These are phyloP conservation scores for Pseudomyrmex cubaensis DNA, from an alignment of 1,140 invertebrate species.

Conservation along the genomic window DNA sequence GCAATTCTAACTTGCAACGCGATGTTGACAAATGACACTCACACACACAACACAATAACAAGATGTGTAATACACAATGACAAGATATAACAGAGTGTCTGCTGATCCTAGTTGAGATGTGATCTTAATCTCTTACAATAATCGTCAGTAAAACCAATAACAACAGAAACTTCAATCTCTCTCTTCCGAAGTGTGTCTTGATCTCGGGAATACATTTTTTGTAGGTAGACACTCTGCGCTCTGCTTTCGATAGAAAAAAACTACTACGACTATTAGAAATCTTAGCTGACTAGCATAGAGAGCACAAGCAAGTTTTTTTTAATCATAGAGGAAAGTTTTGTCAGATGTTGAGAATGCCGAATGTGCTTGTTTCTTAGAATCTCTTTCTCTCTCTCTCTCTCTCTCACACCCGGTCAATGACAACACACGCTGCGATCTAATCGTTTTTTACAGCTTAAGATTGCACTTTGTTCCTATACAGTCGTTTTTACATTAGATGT, in stretches of 20 bases:
- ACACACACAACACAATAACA: background rate
- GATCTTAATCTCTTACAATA: too few relatives aligned
- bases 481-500: conserved; percentile 41
- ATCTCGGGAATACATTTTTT: background rate
- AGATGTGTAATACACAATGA: conserved; percentile 29
- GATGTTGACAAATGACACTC: conserved; percentile 18
- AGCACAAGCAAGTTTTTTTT: conserved; percentile 70
- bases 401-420: conserved; percentile 46
- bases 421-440: conserved; percentile 43
- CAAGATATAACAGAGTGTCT: conserved; percentile 66
- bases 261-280: conserved; percentile 71
- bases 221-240: conserved; percentile 64
- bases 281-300: conserved; percentile 69
- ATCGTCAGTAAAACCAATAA: too few relatives aligned
- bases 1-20: conserved; percentile 16
- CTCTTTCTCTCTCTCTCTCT: conserved; percentile 68
- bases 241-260: background rate
- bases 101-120: conserved; percentile 37
- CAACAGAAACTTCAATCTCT: background rate
- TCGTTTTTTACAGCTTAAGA: conserved; percentile 26
- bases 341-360: conserved; percentile 81
- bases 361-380: conserved; percentile 79
- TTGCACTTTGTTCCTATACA: conserved; percentile 34
- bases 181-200: background rate
- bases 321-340: conserved; percentile 70